Conservation (phyloP, 2,113 vertebrate genomes). For the Rostratula benghalensis region DNA sequence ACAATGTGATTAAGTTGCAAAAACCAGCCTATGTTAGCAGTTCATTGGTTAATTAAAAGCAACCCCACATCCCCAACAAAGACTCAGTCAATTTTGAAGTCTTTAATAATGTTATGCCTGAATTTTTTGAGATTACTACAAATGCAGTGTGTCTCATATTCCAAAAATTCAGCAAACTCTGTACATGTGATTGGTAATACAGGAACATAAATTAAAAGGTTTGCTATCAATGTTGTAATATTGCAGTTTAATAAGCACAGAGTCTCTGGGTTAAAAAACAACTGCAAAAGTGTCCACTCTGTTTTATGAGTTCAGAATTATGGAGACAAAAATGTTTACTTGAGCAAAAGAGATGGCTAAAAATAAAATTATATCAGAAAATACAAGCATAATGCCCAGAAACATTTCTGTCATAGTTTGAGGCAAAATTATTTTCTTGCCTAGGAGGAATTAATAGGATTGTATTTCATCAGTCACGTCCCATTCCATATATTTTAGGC, state of each 20-base stretch:
- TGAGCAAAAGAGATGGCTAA: conserved; percentile 33
- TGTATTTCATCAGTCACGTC: conserved; percentile 23
- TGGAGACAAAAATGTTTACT: conserved; percentile 17
- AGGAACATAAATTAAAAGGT: conserved; percentile 35
- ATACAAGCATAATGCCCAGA: conserved; percentile 1
- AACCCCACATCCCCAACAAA: not conserved
- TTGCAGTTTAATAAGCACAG: conserved; percentile 37
- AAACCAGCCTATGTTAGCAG: not conserved
- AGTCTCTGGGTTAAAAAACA: not conserved
- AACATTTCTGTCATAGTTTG: not conserved
- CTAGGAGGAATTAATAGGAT: conserved; percentile 25
- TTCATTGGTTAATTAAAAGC: not conserved
- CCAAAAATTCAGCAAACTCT: not conserved
- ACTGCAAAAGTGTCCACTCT: not conserved
- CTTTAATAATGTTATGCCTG: not conserved
- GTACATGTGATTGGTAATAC: not conserved
- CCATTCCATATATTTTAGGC: not conserved
- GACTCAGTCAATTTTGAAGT: not conserved
- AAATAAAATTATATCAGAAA: conserved; percentile 31
- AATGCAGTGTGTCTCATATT: conserved; percentile 23
- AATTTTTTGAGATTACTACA: conserved; percentile 16
- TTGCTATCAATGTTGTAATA: not conserved
- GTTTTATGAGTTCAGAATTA: not conserved
- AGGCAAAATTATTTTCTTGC: conserved; percentile 18
- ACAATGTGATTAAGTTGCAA: not conserved